Evolutionary conservation across 2,113 vertebrate species (phyloP).

Genomic region (Labrus mixtus): DNA sequence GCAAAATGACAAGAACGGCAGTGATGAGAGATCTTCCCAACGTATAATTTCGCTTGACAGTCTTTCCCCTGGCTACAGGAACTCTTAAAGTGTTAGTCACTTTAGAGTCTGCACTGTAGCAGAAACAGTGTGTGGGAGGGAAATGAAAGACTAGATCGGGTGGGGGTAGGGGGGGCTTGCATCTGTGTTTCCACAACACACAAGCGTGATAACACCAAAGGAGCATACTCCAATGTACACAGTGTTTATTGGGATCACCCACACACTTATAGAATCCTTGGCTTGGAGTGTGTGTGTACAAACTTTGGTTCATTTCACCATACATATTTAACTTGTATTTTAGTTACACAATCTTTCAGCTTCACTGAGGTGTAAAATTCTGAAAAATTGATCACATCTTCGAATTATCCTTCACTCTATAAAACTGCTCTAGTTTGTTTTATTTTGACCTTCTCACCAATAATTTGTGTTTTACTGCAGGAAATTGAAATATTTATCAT

Average conservation of each 20-base stretch:
- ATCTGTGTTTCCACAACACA: constrained; percentile 40
- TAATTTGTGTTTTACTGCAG: constrained; percentile 39
- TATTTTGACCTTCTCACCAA: constrained; percentile 33
- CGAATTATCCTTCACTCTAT: constrained; percentile 31
- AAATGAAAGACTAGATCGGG: constrained; percentile 54
- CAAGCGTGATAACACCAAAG: constrained; percentile 36
- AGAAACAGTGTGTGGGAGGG: constrained; percentile 68
- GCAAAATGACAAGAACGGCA: constrained; percentile 56
- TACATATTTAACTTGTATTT: constrained; percentile 1
- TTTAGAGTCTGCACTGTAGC: constrained; percentile 32
- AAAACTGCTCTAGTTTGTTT: constrained; percentile 9
- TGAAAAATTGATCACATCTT: constrained; percentile 7
- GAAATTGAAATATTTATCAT: not conserved
- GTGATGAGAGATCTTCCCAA: constrained; percentile 60
- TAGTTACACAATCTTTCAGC: not conserved
- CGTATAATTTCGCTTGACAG: constrained; percentile 67
- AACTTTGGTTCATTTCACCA: constrained; percentile 8
- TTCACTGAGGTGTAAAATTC: constrained; percentile 16
- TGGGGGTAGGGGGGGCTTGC: constrained; percentile 20
- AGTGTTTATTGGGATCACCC: constrained; percentile 49
- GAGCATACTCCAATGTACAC: constrained; percentile 44
- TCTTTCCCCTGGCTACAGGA: constrained; percentile 63
- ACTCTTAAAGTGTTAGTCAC: constrained; percentile 73
- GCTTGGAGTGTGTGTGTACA: constrained; percentile 16
- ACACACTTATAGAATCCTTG: constrained; percentile 28